Conservation (phyloP, 2,888 invertebrate species). For the Branchipolynoe longqiensis region DNA sequence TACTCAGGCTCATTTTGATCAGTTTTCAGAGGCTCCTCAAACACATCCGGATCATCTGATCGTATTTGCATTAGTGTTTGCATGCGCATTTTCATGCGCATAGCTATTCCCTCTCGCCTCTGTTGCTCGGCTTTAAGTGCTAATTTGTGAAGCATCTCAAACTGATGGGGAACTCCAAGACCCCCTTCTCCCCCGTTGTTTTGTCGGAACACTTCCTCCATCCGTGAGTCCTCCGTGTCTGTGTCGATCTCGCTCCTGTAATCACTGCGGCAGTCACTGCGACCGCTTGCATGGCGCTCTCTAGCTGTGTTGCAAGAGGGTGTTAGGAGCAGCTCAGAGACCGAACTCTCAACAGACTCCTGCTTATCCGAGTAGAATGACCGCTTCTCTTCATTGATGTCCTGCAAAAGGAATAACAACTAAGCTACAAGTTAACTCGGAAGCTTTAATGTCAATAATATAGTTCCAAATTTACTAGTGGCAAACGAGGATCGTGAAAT, state of each 20-base stretch:
- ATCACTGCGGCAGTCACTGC: constrained; percentile 52
- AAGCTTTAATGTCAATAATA: too few relatives aligned
- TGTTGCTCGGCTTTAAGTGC: constrained; percentile 39
- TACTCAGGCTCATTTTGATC: background rate
- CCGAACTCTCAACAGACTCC: constrained; percentile 24
- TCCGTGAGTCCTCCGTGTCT: constrained; percentile 36
- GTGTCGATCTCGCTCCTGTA: constrained; percentile 44
- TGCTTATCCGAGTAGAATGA: constrained; percentile 37
- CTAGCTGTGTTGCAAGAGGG: background rate
- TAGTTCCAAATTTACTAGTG: too few relatives aligned
- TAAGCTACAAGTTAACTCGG: too few relatives aligned
- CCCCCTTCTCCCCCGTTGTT: constrained; percentile 13
- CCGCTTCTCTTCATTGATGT: background rate
- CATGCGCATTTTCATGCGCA: background rate
- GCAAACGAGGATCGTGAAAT: too few relatives aligned
- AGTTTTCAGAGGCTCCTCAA: constrained; percentile 2
- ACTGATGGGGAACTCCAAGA: constrained; percentile 2
- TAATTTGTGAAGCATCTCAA: constrained; percentile 35
- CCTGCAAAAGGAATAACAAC: background rate
- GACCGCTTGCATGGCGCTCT: constrained; percentile 44
- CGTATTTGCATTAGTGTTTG: too few relatives aligned
- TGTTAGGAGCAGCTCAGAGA: constrained; percentile 19
- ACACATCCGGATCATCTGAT: background rate
- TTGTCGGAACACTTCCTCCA: constrained; percentile 28
- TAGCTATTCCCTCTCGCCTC: background rate